Evolutionary conservation across 2,797 vertebrate genomes (phyloP).

Genomic region (Phataginus tetradactyla): DNA sequence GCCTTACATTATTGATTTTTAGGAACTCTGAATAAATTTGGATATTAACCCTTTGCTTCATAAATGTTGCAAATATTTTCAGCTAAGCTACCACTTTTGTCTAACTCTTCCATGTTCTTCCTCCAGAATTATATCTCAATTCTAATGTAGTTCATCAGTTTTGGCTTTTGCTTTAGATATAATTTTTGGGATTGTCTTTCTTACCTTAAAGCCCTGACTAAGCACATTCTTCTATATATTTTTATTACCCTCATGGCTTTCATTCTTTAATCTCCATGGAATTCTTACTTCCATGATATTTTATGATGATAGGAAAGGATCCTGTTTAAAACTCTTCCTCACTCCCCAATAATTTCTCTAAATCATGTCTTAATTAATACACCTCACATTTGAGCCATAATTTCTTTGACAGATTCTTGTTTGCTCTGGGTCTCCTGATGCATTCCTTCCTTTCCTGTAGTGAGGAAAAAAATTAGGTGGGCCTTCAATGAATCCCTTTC

Average conservation of each 20-base stretch:
- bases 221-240: background rate
- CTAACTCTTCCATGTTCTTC: background rate
- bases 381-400: background rate
- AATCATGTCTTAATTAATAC: background rate
- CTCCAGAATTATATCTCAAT: background rate
- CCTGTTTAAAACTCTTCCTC: background rate
- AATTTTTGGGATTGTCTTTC: background rate
- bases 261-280: background rate
- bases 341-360: background rate
- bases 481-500: background rate
- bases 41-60: background rate
- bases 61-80: background rate
- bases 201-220: background rate
- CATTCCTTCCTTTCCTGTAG: background rate
- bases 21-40: background rate
- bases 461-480: background rate
- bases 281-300: background rate
- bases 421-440: background rate
- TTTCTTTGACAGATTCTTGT: background rate
- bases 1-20: constrained; percentile 6
- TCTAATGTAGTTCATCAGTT: background rate
- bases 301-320: background rate
- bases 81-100: background rate
- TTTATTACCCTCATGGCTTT: background rate
- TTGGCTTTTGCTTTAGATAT: background rate